Conservation (phyloP, 2,113 vertebrate species). For the Erythrocercus mccallii region DNA sequence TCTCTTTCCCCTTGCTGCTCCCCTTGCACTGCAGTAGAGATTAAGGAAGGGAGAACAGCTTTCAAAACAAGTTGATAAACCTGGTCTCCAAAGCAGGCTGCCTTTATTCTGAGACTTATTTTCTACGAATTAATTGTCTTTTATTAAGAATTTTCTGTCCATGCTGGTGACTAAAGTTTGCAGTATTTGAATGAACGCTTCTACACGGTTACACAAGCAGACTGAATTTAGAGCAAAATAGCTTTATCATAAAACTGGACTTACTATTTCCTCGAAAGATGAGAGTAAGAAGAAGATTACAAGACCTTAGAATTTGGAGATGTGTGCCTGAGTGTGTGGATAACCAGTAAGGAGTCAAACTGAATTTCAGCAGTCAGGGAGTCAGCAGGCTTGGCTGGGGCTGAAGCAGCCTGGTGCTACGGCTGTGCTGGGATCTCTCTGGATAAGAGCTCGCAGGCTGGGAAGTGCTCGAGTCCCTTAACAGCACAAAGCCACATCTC, state of each 20-base stretch:
- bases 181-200: not conserved
- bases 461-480: not conserved
- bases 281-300: not conserved
- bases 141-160: not conserved
- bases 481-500: not conserved
- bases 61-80: not conserved
- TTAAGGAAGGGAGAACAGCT: not conserved
- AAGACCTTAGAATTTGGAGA: not conserved
- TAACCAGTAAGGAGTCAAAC: not conserved
- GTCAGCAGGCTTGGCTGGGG: not conserved
- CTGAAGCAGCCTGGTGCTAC: not conserved
- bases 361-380: not conserved
- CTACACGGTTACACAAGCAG: not conserved
- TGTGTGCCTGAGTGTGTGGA: not conserved
- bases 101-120: not conserved
- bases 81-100: not conserved
- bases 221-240: not conserved
- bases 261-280: not conserved
- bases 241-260: not conserved
- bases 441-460: not conserved
- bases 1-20: not conserved
- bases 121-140: not conserved
- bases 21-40: not conserved
- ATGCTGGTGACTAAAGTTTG: not conserved
- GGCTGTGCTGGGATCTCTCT: not conserved